These are phyloP conservation scores for Neomonachus schauinslandi DNA, from an alignment of 2,113 vertebrate species.

Conservation along the genomic window DNA sequence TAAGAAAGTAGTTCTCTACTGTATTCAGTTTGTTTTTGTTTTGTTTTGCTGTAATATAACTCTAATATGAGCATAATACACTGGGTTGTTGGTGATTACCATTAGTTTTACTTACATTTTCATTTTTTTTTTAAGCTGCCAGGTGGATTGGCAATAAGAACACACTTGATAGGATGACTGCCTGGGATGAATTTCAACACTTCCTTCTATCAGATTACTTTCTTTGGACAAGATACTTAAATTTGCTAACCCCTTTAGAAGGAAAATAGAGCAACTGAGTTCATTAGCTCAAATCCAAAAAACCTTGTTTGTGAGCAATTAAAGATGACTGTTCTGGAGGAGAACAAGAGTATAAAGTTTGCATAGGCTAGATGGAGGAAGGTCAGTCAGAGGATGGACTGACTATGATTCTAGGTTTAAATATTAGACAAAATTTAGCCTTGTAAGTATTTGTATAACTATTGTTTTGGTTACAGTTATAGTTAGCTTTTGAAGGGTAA, in stretches of 20 bases:
- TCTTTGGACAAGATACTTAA: background rate
- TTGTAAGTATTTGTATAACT: background rate
- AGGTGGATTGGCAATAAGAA: background rate
- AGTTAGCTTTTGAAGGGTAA: background rate
- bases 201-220: background rate
- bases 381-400: background rate
- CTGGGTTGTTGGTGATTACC: background rate
- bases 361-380: background rate
- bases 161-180: background rate
- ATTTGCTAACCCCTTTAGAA: background rate
- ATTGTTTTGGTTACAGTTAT: background rate
- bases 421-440: background rate
- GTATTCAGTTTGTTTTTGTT: background rate
- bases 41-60: background rate
- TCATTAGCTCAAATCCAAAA: background rate
- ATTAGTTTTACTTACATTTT: background rate
- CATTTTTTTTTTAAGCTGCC: background rate
- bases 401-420: background rate
- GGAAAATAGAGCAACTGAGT: background rate
- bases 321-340: background rate
- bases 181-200: background rate
- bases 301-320: background rate
- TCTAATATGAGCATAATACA: background rate
- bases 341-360: background rate
- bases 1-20: slow-evolving; percentile 36